These are phyloP conservation scores for Sphinx pinastri DNA, from an alignment of 2,888 invertebrate species.

Conservation along the genomic window DNA sequence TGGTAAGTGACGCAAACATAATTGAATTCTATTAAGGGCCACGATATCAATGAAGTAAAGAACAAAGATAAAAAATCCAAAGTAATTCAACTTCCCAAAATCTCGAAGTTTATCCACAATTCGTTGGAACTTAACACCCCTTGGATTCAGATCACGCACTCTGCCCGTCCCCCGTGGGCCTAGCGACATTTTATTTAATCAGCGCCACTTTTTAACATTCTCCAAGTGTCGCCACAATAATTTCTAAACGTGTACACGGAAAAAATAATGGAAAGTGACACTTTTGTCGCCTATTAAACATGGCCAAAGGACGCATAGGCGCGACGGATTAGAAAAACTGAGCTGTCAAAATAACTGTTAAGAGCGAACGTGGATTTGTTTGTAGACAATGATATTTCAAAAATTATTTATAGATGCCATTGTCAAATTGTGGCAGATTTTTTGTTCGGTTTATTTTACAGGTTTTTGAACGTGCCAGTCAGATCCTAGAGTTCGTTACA, in stretches of 20 bases:
- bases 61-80: constrained; percentile 36
- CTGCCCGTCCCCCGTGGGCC: constrained; percentile 53
- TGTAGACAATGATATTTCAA: no score
- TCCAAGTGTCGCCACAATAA: constrained; percentile 57
- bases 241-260: constrained; percentile 42
- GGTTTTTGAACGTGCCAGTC: no score
- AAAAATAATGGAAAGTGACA: constrained; percentile 35
- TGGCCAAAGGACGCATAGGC: constrained; percentile 22
- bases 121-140: constrained; percentile 27
- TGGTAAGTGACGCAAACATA: constrained; percentile 11
- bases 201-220: constrained; percentile 81
- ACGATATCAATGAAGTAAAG: background rate
- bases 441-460: background rate
- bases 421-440: no score
- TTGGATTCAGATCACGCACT: constrained; percentile 69
- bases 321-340: constrained; percentile 15
- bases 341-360: constrained; percentile 11
- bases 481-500: no score
- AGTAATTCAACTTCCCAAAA: constrained; percentile 39
- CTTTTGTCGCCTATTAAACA: constrained; percentile 22
- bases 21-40: background rate
- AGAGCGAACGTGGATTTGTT: background rate
- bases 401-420: no score
- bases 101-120: constrained; percentile 24
- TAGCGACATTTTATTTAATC: constrained; percentile 81